phyloP scores from a whole-genome alignment of 2,113 vertebrate genomes.

The Astur gentilis region DNA sequence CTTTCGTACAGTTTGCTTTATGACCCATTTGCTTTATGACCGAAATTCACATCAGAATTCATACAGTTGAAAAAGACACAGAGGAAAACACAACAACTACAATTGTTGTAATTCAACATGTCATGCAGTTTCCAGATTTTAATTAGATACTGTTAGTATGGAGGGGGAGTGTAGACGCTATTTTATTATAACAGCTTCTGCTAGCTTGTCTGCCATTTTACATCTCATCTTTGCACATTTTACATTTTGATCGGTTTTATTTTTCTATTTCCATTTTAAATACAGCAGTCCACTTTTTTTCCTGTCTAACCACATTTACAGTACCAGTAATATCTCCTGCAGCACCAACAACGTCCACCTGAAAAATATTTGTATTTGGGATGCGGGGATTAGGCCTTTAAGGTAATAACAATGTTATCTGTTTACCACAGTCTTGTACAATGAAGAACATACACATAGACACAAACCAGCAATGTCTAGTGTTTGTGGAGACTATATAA shows the following conservation, averaged over 20 bases:
- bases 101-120: neutral
- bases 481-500: neutral
- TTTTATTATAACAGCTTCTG: neutral
- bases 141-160: neutral
- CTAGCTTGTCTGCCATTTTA: neutral
- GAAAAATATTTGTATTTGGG: neutral
- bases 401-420: neutral
- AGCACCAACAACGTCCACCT: neutral
- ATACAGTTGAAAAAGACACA: neutral
- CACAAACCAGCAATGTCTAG: neutral
- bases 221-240: neutral
- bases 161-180: neutral
- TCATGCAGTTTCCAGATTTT: neutral
- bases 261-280: neutral
- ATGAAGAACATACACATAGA: neutral
- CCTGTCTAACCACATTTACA: neutral
- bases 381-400: neutral
- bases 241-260: neutral
- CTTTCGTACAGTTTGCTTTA: neutral
- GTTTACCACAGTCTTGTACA: neutral
- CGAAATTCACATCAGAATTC: neutral
- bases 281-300: neutral
- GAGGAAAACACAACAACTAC: neutral
- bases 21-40: neutral
- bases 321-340: neutral